Conservation (phyloP, 1,140 invertebrate genomes). For the Drosophila kikkawai region DNA sequence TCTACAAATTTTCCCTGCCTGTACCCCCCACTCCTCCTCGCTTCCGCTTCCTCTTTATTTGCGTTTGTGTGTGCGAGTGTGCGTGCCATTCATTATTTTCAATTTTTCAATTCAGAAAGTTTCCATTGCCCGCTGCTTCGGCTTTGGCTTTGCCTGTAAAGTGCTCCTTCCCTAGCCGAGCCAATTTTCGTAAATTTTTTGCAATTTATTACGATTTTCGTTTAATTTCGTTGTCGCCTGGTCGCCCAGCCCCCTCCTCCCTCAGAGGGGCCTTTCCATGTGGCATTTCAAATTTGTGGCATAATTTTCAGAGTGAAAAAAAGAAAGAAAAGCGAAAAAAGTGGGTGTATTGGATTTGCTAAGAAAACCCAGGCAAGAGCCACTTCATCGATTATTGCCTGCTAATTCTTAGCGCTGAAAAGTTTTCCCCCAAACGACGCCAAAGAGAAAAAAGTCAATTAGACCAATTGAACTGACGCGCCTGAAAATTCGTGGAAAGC, state of each 20-base stretch:
- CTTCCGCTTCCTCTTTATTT: background rate
- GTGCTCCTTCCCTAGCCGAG: constrained; percentile 37
- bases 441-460: constrained; percentile 70
- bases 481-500: constrained; percentile 51
- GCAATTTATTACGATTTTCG: constrained; percentile 80
- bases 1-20: background rate
- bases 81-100: constrained; percentile 78
- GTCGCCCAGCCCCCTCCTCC: constrained; percentile 11
- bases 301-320: constrained; percentile 38
- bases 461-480: constrained; percentile 72
- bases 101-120: constrained; percentile 80
- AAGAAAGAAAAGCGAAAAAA: background rate
- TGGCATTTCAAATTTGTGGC: constrained; percentile 55
- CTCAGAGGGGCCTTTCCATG: constrained; percentile 19
- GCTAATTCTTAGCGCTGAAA: constrained; percentile 62
- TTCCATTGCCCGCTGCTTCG: constrained; percentile 49
- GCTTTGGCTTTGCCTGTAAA: constrained; percentile 17
- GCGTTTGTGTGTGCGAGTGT: constrained; percentile 27
- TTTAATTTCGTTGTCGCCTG: constrained; percentile 66
- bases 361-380: constrained; percentile 7
- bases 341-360: constrained; percentile 52
- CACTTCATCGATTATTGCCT: constrained; percentile 75
- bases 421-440: constrained; percentile 30
- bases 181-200: constrained; percentile 79
- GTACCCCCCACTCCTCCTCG: background rate